These are phyloP conservation scores for Tachyglossus aculeatus DNA, from an alignment of 2,797 vertebrate genomes.

Conservation along the genomic window DNA sequence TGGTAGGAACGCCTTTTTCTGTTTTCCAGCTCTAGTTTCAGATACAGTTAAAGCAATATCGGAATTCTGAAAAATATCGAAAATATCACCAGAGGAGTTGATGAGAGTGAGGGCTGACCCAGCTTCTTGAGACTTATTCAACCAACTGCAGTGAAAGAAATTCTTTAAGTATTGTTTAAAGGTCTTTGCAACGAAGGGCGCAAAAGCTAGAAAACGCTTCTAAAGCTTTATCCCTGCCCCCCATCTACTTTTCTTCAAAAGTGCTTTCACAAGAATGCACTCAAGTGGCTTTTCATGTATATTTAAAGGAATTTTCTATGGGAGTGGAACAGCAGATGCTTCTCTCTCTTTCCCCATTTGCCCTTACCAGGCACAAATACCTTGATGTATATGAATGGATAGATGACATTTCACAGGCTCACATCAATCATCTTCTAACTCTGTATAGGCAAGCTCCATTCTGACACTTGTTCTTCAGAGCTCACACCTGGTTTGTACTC, in stretches of 20 bases:
- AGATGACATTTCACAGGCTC: conserved; percentile 9
- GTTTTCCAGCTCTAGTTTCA: conserved; percentile 24
- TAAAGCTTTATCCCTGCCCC: conserved; percentile 27
- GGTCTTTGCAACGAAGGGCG: conserved; percentile 3
- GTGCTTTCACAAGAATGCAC: background rate
- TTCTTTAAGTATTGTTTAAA: conserved; percentile 21
- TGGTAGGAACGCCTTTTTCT: no score
- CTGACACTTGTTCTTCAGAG: background rate
- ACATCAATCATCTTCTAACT: background rate
- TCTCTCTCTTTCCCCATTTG: background rate
- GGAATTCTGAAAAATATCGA: conserved; percentile 17
- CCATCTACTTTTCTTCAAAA: conserved; percentile 25
- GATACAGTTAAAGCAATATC: background rate
- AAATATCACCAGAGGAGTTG: conserved; percentile 32
- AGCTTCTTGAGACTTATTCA: conserved; percentile 20
- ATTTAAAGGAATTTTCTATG: background rate
- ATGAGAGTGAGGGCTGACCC: background rate
- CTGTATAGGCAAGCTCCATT: background rate
- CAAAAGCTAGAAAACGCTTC: conserved; percentile 21
- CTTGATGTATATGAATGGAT: background rate
- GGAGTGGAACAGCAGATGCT: background rate
- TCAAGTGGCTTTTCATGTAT: background rate
- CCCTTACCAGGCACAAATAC: no score
- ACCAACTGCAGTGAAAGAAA: conserved; percentile 5
- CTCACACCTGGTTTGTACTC: background rate